Percentiles rank a stretch among this genome's conserved stretches.
Evolutionary conservation across 2,888 invertebrate genomes (phyloP).

Genomic region (Candidula unifasciata): DNA sequence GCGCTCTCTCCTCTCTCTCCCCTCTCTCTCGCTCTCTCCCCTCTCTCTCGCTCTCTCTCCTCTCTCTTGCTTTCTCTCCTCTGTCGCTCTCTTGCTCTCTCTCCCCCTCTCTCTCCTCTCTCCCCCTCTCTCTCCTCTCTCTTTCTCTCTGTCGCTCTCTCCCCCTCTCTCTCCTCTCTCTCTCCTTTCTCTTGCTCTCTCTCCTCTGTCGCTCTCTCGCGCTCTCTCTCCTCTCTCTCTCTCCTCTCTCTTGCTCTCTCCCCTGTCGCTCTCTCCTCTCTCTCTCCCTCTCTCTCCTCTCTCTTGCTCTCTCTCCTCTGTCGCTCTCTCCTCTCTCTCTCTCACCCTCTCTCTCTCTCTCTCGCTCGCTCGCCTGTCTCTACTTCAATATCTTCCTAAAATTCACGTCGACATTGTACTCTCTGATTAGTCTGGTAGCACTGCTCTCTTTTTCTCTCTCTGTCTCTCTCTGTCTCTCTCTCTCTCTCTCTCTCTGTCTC

Average conservation of each 20-base stretch:
- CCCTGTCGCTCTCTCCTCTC: background rate
- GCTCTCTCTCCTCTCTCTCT: too few relatives aligned
- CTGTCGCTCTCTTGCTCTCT: background rate
- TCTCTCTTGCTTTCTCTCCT: too few relatives aligned
- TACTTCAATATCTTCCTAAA: too few relatives aligned
- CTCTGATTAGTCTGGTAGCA: too few relatives aligned
- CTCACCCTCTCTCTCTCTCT: background rate
- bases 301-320: background rate
- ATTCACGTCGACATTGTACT: too few relatives aligned
- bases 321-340: background rate
- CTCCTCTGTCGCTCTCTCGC: too few relatives aligned
- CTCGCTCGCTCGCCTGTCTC: background rate
- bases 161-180: background rate
- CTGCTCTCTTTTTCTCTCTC: too few relatives aligned
- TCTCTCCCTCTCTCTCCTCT: background rate
- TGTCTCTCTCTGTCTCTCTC: background rate
- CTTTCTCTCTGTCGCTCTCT: background rate
- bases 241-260: too few relatives aligned
- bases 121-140: too few relatives aligned
- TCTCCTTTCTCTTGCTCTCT: background rate
- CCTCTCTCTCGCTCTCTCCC: too few relatives aligned
- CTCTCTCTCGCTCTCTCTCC: too few relatives aligned
- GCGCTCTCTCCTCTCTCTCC: too few relatives aligned
- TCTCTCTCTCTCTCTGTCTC: background rate
- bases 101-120: background rate